Percentiles rank a stretch among this genome's conserved stretches.
These are phyloP conservation scores for Drosophila insularis DNA, from an alignment of 1,140 invertebrate species.

Conservation along the genomic window DNA sequence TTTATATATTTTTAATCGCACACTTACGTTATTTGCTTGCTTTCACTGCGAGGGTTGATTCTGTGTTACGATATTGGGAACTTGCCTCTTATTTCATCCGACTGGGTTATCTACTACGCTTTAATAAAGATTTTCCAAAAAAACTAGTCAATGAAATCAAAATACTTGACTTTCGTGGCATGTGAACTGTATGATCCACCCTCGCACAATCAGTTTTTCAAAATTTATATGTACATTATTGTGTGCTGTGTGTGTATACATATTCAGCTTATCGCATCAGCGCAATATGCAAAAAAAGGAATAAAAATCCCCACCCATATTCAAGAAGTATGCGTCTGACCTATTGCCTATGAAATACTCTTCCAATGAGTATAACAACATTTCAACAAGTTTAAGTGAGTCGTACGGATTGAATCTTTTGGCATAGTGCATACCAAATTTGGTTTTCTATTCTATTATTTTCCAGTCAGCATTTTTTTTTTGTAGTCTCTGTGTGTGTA, in stretches of 20 bases:
- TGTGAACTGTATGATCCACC: background rate
- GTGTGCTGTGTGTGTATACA: conserved; percentile 48
- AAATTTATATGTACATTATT: conserved; percentile 23
- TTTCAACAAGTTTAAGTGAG: too few relatives aligned
- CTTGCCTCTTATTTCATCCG: too few relatives aligned
- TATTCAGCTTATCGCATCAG: conserved; percentile 57
- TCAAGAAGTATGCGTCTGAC: conserved; percentile 27
- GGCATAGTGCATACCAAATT: too few relatives aligned
- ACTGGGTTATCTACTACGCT: background rate
- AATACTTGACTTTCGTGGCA: background rate
- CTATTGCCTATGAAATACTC: conserved; percentile 25
- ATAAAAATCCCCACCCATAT: conserved; percentile 8
- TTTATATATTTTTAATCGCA: conserved; percentile 35
- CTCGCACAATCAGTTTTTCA: conserved; percentile 46
- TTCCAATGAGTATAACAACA: background rate
- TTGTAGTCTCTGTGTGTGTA: conserved; percentile 11
- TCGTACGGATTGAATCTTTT: too few relatives aligned
- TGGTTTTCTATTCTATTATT: too few relatives aligned
- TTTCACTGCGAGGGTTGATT: conserved; percentile 43
- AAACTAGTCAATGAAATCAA: background rate
- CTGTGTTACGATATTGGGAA: too few relatives aligned
- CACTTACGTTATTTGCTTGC: conserved; percentile 63
- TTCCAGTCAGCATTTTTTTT: background rate
- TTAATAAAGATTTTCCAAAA: background rate
- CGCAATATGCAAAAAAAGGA: conserved; percentile 62